Percentiles rank a stretch among this genome's conserved stretches.
These are phyloP conservation scores for Butastur rufipennis DNA, from an alignment of 2,113 vertebrate genomes.

Conservation along the genomic window DNA sequence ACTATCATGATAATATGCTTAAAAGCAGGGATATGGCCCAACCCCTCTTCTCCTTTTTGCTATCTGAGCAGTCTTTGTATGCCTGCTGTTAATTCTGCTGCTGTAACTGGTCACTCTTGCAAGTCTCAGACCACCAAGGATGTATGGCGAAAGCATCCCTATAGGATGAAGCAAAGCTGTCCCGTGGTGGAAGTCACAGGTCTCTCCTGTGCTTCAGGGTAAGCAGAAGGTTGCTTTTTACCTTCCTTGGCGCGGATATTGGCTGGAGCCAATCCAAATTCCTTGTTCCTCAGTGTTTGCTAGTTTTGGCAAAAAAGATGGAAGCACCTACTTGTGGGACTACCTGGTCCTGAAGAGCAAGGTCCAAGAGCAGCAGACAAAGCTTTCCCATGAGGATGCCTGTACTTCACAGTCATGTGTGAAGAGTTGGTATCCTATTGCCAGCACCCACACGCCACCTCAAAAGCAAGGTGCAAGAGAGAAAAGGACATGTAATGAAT, in stretches of 20 bases:
- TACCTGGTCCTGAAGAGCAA: not conserved
- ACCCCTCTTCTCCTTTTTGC: not conserved
- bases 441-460: not conserved
- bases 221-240: not conserved
- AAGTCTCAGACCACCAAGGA: not conserved
- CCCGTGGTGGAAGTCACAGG: not conserved
- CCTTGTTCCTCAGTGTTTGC: not conserved
- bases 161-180: not conserved
- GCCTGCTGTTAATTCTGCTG: not conserved
- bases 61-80: not conserved
- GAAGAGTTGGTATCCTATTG: not conserved
- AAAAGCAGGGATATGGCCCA: not conserved
- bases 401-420: not conserved
- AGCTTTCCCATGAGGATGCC: not conserved
- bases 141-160: not conserved
- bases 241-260: not conserved
- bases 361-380: not conserved
- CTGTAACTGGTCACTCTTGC: not conserved
- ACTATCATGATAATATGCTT: not conserved
- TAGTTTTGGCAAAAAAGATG: not conserved
- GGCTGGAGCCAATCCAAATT: not conserved
- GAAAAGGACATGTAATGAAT: not conserved
- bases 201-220: not conserved
- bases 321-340: not conserved
- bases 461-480: not conserved